Percentiles rank a stretch among this genome's conserved stretches.
Evolutionary conservation across 30 jellyfish, hydroid and myxozoan genomes (phyloP).

Genomic region (Aurelia coerulea): DNA sequence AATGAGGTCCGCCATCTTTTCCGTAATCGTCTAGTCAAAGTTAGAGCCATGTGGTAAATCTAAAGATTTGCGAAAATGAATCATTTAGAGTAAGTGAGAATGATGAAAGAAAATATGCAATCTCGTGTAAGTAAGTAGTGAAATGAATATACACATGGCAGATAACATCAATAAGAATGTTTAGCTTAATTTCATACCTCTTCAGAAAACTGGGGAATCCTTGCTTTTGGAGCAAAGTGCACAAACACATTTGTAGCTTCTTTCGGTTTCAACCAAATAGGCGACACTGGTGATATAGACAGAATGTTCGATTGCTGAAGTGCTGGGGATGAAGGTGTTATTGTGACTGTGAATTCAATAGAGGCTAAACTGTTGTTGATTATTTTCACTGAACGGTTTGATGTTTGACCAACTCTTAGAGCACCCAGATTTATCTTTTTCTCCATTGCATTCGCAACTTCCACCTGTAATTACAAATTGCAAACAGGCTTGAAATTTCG

Average conservation of each 20-base stretch:
- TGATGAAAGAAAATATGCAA: too few relatives aligned
- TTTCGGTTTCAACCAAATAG: conserved; percentile 71
- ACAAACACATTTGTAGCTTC: conserved; percentile 64
- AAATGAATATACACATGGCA: too few relatives aligned
- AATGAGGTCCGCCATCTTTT: too few relatives aligned
- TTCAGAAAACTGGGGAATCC: conserved; percentile 88
- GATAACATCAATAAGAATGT: too few relatives aligned
- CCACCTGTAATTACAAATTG: conserved; percentile 60
- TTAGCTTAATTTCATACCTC: conserved; percentile 63
- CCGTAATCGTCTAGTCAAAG: too few relatives aligned
- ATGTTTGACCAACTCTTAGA: conserved; percentile 63
- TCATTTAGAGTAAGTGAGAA: too few relatives aligned
- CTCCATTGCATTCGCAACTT: conserved; percentile 83
- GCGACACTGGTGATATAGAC: conserved; percentile 65
- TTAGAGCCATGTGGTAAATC: too few relatives aligned
- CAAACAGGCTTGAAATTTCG: background rate
- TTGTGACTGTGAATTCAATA: conserved; percentile 66
- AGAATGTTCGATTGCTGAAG: conserved; percentile 81
- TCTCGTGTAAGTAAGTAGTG: too few relatives aligned
- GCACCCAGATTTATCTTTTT: conserved; percentile 89
- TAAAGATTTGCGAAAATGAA: too few relatives aligned
- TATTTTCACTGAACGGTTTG: conserved; percentile 67
- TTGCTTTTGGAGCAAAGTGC: conserved; percentile 77
- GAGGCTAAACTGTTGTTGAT: conserved; percentile 91
- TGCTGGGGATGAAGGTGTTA: conserved; percentile 73